phyloP scores from a whole-genome alignment of 2,888 invertebrate genomes.

The Strigamia transsilvanica region DNA sequence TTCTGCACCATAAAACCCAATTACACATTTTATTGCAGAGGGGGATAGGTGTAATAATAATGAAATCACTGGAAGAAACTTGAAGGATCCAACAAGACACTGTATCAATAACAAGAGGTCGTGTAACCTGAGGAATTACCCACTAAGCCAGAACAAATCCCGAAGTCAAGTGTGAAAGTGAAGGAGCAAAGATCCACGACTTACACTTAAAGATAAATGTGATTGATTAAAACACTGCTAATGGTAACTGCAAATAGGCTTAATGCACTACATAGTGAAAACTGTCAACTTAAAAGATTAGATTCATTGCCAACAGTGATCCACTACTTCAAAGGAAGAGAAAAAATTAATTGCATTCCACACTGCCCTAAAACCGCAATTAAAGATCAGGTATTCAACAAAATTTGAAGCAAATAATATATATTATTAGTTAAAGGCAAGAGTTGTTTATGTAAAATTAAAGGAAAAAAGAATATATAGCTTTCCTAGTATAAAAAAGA shows the following conservation, averaged over 20 bases:
- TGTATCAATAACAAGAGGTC: conserved; percentile 2
- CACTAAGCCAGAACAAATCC: neutral
- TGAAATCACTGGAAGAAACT: neutral
- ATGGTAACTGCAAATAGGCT: neutral
- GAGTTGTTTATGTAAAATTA: too few relatives aligned
- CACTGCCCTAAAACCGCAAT: neutral
- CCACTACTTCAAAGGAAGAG: neutral
- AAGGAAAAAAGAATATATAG: too few relatives aligned
- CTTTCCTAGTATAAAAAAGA: too few relatives aligned
- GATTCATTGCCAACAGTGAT: neutral
- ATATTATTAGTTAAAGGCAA: too few relatives aligned
- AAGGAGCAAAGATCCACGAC: neutral
- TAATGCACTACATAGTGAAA: neutral
- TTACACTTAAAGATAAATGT: conserved; percentile 9
- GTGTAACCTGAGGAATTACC: conserved; percentile 10
- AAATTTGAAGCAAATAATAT: too few relatives aligned
- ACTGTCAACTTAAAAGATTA: conserved; percentile 9
- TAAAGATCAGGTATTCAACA: neutral
- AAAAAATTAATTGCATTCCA: conserved; percentile 12
- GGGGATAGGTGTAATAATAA: neutral
- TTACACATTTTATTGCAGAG: too few relatives aligned
- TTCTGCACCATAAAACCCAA: too few relatives aligned
- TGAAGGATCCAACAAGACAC: conserved; percentile 20
- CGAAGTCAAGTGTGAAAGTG: neutral
- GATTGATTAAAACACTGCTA: neutral